Base-by-base conservation (phyloP, 2,113 vertebrate species). In the Arothron firmamentum region DNA sequence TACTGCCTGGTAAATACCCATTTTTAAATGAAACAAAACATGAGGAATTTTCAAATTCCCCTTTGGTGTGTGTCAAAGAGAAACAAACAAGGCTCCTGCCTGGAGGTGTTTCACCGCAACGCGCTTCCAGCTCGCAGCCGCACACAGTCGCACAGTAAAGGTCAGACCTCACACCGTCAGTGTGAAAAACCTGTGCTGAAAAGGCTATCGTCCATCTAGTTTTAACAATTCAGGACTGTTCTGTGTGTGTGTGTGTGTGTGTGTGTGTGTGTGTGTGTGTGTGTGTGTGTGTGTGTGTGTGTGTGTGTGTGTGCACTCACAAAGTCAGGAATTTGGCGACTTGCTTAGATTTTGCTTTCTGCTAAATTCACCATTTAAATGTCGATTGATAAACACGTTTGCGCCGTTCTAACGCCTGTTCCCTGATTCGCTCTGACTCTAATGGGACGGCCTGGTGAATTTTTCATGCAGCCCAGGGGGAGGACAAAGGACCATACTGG, bases 391-490 rank as follows among this genome's bases (percentile, higher is more conserved):
- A 70, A 77, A 84, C 42, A 38, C 41, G 83, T 82, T 81, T 70
- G 66, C 65, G 77, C 69, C 59, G 17, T 66, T 73, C 68, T 62
- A 75, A 65, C 47, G 70, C 58, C 70, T 72, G 67, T 66, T 62
- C 75, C 78, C 80, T 90, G 88, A 90, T 91, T 88, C 78, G 73
- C 80, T 83, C 67, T 88, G 89, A 91, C 90, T 90, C 81, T 91
- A 91, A 92, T 91, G 90, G 90, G 73, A 69, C 65, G 81, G 71
- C 81, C 85, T 90, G 83, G 88, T 92, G 90, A 90, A 92, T 92
- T 89, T 90, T 92, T 91, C 85, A 91, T 91, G 70, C 86, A 75
- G 82, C 90, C 91, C 84, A 88, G 88, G 91, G 90, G 87, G 62
- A 80, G 77, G 81, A 80, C 59, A 66, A 82, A 68, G 28, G 50